Evolutionary conservation across 2,888 invertebrate species (phyloP), one percentile per base, ranked within the genome.

Genomic region (Taphrorychus bicolor): DNA sequence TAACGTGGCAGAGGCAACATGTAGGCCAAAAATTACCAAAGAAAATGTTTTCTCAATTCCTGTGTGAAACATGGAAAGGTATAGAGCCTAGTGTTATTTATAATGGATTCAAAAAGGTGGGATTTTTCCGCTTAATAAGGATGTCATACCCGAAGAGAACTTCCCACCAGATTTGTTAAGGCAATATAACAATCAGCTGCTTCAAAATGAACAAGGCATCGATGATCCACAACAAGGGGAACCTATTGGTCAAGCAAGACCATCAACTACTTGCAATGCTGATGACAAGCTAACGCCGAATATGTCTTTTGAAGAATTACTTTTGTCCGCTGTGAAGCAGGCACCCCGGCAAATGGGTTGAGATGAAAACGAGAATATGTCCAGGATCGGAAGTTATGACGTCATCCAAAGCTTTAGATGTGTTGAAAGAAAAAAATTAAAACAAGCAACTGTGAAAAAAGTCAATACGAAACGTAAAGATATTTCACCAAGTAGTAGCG

Each of bases 1-100:
- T 68, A 52, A 48, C 32, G 18, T 74, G 71, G 72, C 71, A 72
- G 52, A 58, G 60, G 24, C n/a, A 53, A 51, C 41, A 64, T 40
- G 11, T 42, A 11, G 64, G 59, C 14, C 16, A 42, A 11, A 40
- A 42, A 18, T n/a, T 59, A 16, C 52, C 58, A 5, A 59, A 64
- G 53, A 51, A n/a, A 23, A 24, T 41, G 9, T 63, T 64, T 52
- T 51, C 42, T 11, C 41, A 1, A 2, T 24, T 57, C n/a, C n/a
- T 63, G 14, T 40, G 49, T 7, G 24, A 49, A 14, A 2, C 57
- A 11, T 63, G 63, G 57, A 21, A 16, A 7, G 4, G 42, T 2
- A 11, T 3, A 7, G 1, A 17, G 9, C 7, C 14, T 19, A 18
- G 17, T 9, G 21, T 48, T 21, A 45, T 45, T 3, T 48, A 14